Conservation (phyloP, 1,140 invertebrate genomes). For the Antheraea mylitta region DNA sequence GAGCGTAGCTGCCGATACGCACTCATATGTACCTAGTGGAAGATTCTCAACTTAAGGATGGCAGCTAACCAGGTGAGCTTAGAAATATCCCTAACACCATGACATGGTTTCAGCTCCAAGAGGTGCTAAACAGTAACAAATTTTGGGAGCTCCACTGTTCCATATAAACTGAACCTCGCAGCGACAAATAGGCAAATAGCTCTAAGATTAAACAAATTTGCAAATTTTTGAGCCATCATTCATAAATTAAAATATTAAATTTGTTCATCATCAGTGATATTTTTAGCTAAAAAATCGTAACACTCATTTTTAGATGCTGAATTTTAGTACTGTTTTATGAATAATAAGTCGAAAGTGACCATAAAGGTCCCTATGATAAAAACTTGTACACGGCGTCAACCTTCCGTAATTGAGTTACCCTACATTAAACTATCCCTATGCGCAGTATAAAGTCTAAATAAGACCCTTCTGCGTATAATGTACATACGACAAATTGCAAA, state of each 20-base stretch:
- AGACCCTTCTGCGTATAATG: slow-evolving; percentile 27
- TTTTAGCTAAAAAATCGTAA: not conserved
- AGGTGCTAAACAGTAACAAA: too few species aligned
- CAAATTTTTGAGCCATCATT: too few species aligned
- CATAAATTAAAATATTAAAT: not conserved
- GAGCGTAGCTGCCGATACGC: too few species aligned
- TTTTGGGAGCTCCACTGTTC: too few species aligned
- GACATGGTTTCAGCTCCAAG: too few species aligned
- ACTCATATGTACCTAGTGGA: too few species aligned
- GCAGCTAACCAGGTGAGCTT: too few species aligned
- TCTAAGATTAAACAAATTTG: too few species aligned
- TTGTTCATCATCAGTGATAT: not conserved
- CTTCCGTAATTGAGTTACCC: slow-evolving; percentile 63
- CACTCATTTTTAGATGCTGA: not conserved
- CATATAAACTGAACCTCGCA: too few species aligned
- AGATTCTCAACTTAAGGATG: too few species aligned
- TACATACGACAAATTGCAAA: not conserved
- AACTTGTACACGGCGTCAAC: slow-evolving; percentile 40
- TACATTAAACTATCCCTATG: slow-evolving; percentile 65
- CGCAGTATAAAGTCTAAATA: slow-evolving; percentile 62
- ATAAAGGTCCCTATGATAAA: slow-evolving; percentile 15
- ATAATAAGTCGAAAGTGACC: slow-evolving; percentile 3
- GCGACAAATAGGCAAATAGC: too few species aligned
- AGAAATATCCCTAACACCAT: too few species aligned
- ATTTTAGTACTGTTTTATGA: not conserved